Conservation (phyloP, 2,888 invertebrate genomes). For the Pristionchus entomophagus region DNA sequence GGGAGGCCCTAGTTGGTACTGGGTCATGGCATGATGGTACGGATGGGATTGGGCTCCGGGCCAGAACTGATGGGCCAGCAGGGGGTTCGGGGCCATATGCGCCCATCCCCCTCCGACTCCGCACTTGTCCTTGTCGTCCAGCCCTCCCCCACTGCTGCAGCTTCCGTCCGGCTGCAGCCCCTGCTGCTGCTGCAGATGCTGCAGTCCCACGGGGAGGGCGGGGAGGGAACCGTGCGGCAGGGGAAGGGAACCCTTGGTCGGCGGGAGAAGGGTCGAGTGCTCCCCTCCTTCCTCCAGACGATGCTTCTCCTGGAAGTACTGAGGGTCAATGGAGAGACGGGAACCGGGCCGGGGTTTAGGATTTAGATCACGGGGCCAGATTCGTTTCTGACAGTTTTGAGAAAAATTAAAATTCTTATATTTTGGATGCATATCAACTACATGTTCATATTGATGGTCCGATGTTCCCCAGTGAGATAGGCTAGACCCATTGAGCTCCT, state of each 20-base stretch:
- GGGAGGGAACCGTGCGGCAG: constrained; percentile 10
- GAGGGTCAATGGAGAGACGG: too few species aligned
- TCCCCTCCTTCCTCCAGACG: constrained; percentile 65
- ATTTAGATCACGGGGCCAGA: too few species aligned
- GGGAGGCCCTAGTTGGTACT: constrained; percentile 44
- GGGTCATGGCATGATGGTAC: constrained; percentile 12
- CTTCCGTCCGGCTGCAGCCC: not conserved
- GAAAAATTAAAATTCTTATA: too few species aligned
- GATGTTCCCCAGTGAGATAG: too few species aligned
- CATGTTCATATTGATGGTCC: too few species aligned
- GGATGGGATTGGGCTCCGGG: constrained; percentile 3
- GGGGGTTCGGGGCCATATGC: constrained; percentile 1
- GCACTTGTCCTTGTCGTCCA: not conserved
- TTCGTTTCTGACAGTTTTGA: too few species aligned
- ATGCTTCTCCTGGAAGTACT: constrained; percentile 61
- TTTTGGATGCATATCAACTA: too few species aligned
- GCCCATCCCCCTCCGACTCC: not conserved
- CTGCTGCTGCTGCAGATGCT: not conserved
- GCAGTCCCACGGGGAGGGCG: not conserved
- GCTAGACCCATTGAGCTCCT: too few species aligned
- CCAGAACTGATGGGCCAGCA: constrained; percentile 24
- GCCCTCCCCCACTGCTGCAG: not conserved
- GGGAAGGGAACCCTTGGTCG: constrained; percentile 45
- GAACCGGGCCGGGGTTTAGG: too few species aligned
- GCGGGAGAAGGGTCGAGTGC: constrained; percentile 57